Base-by-base conservation (phyloP, 2,888 invertebrate genomes). In the Tanypteryx hageni region DNA sequence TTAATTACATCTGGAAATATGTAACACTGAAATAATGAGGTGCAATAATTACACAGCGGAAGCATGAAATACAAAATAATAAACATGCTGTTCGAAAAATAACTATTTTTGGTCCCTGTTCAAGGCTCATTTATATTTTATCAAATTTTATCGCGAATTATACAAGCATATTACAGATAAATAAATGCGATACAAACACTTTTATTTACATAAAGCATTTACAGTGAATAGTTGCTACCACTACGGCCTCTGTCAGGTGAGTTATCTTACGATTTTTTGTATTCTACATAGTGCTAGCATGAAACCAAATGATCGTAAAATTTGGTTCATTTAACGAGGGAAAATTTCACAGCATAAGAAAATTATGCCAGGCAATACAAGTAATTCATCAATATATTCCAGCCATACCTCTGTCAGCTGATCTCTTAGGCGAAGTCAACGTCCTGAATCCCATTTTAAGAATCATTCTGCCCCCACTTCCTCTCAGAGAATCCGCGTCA, bases 361-460 rank as follows among this genome's bases (percentile, higher is more conserved):
- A 22, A 27, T 13, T 27, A 76, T 13, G 13, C 13, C 9, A 27
- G 27, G 27, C 22, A 68, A 22, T n/a, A 27, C 22, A 76, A 22
- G 27, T 76, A 76, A 76, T 27, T 76, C 76, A 76, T 11, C 76
- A 27, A 11, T 27, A 76, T 89, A 16, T 44, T n/a, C 56, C 16
- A 89, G 64, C 56, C 89, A 64, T 86, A 92, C 92, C 92, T 92
- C 92, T 92, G 57, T 92, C 92, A 86, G 92, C 68, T 58, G 31
- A 86, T 61, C 92, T 93, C 93, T 86, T 93, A 81, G 92, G 92
- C 13, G 93, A 92, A 13, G 93, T 92, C 92, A 93, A 82, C 14
- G 93, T 93, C 44, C 93, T 92, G 92, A 93, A 93, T 58, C 93
- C 93, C 93, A 92, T 93, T 89, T 89, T 89, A 44, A 89, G 89